Evolutionary conservation across 2,797 vertebrate species (phyloP).

Genomic region (Hephaestus fuliginosus): DNA sequence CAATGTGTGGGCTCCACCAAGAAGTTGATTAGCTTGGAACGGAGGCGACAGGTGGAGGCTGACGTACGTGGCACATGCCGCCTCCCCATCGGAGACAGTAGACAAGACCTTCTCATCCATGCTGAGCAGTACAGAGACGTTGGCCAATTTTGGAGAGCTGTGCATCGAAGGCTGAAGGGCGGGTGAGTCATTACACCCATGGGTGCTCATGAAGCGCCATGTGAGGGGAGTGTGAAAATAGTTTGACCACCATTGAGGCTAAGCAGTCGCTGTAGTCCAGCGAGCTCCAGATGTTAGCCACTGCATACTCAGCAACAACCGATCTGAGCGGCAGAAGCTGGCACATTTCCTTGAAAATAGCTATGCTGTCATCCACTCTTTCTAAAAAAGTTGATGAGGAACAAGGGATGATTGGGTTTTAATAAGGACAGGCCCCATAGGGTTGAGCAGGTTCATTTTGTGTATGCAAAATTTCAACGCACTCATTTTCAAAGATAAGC

Average conservation of each 20-base stretch:
- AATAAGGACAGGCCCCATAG: slow-evolving; percentile 11
- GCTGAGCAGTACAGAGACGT: not conserved
- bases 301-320: slow-evolving; percentile 30
- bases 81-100: not conserved
- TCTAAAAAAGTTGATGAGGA: slow-evolving; percentile 1
- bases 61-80: not conserved
- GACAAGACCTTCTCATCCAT: not conserved
- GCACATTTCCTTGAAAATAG: slow-evolving; percentile 9
- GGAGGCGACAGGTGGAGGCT: not conserved
- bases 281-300: slow-evolving; percentile 1
- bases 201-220: slow-evolving; percentile 1
- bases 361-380: not conserved
- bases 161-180: not conserved
- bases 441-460: slow-evolving; percentile 15
- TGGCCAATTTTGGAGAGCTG: not conserved
- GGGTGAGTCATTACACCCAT: slow-evolving; percentile 7
- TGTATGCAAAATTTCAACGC: slow-evolving; percentile 24
- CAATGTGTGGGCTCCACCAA: not conserved
- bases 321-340: not conserved
- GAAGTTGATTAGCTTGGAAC: not conserved
- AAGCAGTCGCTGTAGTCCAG: slow-evolving; percentile 4
- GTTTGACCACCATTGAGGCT: slow-evolving; percentile 20
- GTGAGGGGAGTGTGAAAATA: slow-evolving; percentile 13
- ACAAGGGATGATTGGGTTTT: slow-evolving; percentile 28
- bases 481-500: slow-evolving; percentile 35